Conservation (phyloP, 2,888 invertebrate species). For the Acrobeloides nanus region DNA sequence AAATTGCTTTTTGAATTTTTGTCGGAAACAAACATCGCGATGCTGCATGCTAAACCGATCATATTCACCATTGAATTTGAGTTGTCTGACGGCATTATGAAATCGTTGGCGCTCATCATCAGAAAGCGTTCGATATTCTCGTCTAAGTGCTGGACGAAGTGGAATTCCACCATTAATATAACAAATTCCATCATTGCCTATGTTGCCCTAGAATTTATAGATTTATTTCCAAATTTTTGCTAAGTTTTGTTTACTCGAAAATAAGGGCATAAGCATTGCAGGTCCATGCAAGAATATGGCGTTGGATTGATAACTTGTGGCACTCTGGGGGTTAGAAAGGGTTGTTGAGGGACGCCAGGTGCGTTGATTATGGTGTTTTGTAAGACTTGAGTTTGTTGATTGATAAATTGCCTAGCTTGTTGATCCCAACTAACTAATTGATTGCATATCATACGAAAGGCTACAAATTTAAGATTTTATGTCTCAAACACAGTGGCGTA, state of each 20-base stretch:
- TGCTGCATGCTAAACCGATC: constrained; percentile 43
- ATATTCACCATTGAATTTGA: constrained; percentile 50
- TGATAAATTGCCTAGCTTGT: constrained; percentile 17
- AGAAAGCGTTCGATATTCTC: constrained; percentile 51
- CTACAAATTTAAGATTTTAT: constrained; percentile 17
- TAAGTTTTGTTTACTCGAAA: constrained; percentile 37
- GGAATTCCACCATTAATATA: constrained; percentile 39
- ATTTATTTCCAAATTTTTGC: no score
- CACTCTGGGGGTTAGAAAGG: constrained; percentile 35
- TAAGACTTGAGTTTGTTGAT: constrained; percentile 22
- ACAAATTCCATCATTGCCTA: constrained; percentile 42
- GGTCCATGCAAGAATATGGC: constrained; percentile 52
- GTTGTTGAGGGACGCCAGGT: constrained; percentile 29
- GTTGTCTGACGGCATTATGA: constrained; percentile 45
- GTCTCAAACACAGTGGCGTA: no score
- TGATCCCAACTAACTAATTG: constrained; percentile 23
- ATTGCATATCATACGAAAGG: constrained; percentile 28
- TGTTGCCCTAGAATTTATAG: constrained; percentile 28
- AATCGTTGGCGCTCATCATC: constrained; percentile 48
- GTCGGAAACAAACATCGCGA: constrained; percentile 21
- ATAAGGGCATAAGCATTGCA: constrained; percentile 52
- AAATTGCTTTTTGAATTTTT: background rate
- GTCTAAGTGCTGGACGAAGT: constrained; percentile 45
- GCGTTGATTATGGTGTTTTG: constrained; percentile 26
- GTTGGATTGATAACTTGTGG: constrained; percentile 39